Evolutionary conservation across 2,888 invertebrate genomes (phyloP).

Genomic region (Neoscelio sp.): DNA sequence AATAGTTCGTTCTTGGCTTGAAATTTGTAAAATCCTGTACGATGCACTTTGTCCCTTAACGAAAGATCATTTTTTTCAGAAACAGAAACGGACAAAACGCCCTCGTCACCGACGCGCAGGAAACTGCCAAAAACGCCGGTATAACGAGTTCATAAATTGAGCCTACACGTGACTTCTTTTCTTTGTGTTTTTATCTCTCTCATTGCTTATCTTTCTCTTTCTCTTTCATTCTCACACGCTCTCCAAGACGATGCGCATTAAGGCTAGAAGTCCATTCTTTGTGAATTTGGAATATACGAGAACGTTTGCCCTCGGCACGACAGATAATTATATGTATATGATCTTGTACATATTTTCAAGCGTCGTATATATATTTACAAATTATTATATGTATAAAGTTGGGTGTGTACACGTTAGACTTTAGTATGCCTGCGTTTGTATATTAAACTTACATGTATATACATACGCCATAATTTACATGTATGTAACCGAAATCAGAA

Average conservation of each 20-base stretch:
- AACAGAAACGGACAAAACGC: conserved; percentile 93
- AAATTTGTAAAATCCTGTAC: not conserved
- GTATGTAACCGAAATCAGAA: conserved; percentile 61
- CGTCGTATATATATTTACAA: conserved; percentile 63
- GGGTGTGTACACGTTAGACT: conserved; percentile 65
- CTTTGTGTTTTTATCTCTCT: conserved; percentile 84
- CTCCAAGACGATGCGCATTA: conserved; percentile 69
- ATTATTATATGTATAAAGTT: conserved; percentile 60
- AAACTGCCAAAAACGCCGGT: conserved; percentile 99
- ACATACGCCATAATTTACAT: conserved; percentile 57
- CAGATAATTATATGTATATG: conserved; percentile 67
- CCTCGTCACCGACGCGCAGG: conserved; percentile 95
- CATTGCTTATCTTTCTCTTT: conserved; percentile 83
- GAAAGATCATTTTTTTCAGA: conserved; percentile 85
- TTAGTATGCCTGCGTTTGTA: conserved; percentile 69
- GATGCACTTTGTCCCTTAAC: conserved; percentile 41
- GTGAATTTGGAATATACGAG: conserved; percentile 65
- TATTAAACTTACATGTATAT: conserved; percentile 61
- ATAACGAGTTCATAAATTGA: conserved; percentile 87
- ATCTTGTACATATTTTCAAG: conserved; percentile 66
- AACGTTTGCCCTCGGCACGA: conserved; percentile 67
- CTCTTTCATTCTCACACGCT: conserved; percentile 72
- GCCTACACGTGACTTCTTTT: conserved; percentile 86
- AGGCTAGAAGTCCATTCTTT: conserved; percentile 67
- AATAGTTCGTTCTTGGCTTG: not conserved